Conservation (phyloP, 1,140 invertebrate species). For the Caenorhabditis tropicalis region DNA sequence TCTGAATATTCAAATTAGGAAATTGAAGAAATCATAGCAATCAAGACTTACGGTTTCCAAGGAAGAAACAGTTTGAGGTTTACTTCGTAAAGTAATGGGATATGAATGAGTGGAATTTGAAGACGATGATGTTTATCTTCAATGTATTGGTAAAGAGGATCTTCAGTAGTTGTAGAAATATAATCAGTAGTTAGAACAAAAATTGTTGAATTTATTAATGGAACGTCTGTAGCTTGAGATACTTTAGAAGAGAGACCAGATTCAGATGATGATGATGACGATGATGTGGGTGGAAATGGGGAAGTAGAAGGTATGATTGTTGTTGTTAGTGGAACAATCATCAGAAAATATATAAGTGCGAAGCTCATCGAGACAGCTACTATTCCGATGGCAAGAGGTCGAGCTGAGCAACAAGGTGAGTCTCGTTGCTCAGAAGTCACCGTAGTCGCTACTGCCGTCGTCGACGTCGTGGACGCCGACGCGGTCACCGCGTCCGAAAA, state of each 20-base stretch:
- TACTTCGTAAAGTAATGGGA: constrained; percentile 47
- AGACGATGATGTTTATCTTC: constrained; percentile 28
- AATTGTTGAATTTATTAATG: background rate
- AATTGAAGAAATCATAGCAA: background rate
- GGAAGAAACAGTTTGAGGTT: constrained; percentile 35
- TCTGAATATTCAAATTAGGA: background rate
- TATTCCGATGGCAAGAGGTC: constrained; percentile 16
- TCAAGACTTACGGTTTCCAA: constrained; percentile 32
- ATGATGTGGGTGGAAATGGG: background rate
- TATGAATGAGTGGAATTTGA: constrained; percentile 43
- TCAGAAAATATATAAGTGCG: constrained; percentile 37
- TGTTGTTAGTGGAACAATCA: constrained; percentile 6
- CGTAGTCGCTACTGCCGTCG: background rate
- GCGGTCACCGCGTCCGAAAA: constrained; percentile 30
- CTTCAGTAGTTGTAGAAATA: background rate
- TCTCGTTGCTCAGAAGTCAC: background rate
- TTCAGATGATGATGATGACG: background rate
- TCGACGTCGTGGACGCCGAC: background rate
- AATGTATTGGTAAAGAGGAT: constrained; percentile 4
- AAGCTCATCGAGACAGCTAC: constrained; percentile 34
- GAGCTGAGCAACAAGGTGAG: constrained; percentile 7
- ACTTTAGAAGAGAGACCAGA: background rate
- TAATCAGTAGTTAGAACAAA: background rate
- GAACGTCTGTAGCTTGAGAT: background rate
- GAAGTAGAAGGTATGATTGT: background rate